These are phyloP conservation scores for Stigmatopora nigra DNA, from an alignment of 2,113 vertebrate species.

Conservation along the genomic window DNA sequence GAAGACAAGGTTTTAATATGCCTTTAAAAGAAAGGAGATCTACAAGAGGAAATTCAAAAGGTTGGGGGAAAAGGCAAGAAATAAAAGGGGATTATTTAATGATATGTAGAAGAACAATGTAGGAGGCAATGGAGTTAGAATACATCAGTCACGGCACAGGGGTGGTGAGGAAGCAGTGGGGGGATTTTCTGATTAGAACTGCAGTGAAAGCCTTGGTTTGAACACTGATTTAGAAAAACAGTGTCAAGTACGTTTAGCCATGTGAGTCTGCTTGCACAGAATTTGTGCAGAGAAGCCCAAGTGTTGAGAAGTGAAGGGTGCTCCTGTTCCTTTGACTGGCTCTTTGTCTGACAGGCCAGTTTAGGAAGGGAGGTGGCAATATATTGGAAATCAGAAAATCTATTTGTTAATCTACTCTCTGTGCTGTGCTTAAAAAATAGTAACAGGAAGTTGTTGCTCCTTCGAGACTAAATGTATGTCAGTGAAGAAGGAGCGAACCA, in stretches of 20 bases:
- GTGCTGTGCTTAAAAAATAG: slow-evolving; percentile 34
- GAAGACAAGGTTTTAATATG: not conserved
- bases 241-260: not conserved
- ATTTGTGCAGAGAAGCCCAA: slow-evolving; percentile 7
- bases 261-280: slow-evolving; percentile 9
- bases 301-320: slow-evolving; percentile 18
- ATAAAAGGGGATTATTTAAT: not conserved
- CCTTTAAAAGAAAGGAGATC: not conserved
- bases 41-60: not conserved
- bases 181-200: slow-evolving; percentile 10
- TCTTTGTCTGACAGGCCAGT: slow-evolving; percentile 10
- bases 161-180: not conserved
- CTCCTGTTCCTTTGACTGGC: slow-evolving; percentile 3
- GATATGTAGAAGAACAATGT: not conserved
- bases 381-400: slow-evolving; percentile 52
- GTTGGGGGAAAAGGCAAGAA: not conserved
- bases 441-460: slow-evolving; percentile 17
- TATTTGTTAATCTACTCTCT: slow-evolving; percentile 34
- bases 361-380: slow-evolving; percentile 24
- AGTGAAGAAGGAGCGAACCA: not conserved
- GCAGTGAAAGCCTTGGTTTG: slow-evolving; percentile 10
- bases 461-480: slow-evolving; percentile 12
- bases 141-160: not conserved
- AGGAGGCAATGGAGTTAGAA: slow-evolving; percentile 4
- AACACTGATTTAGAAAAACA: slow-evolving; percentile 14